Evolutionary conservation across 2,113 vertebrate species (phyloP), one percentile per base, ranked within the genome.

Genomic region (Chaetodon auriga): DNA sequence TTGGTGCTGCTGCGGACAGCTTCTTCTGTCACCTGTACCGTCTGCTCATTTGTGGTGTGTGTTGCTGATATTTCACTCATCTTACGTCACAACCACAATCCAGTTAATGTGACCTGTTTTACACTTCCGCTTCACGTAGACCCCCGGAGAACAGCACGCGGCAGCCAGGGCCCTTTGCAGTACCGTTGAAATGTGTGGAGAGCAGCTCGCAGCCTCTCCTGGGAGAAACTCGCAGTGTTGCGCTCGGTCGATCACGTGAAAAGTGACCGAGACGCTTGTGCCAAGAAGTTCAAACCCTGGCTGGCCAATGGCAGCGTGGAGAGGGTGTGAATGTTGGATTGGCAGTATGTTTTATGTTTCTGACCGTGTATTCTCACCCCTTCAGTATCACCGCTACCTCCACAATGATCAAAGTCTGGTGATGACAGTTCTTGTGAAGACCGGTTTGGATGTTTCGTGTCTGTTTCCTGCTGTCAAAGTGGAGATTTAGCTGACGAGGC

Each of bases 381-480:
- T 57, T 74, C 11, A 65, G 25, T 45, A 18, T 71, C 55, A 68
- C 54, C 83, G 69, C 82, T 83, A 78, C 85, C 76, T 87, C 78
- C n/a, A 36, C 57, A 23, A 11, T 25, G 68, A 79, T 75, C 49
- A n/a, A n/a, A 61, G 63, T 19, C 6, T 16, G n/a, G 62, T 4
- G 41, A 68, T 45, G 38, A 75, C 7, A 12, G 64, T 35, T 49
- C 21, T 75, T 41, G 25, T 55, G 14, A 53, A 58, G 10, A 45
- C 51, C 70, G 18, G n/a, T 21, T 35, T 64, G 69, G 83, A 83
- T 57, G 70, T 82, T 66, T 51, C 19, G 19, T 54, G 13, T 79
- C 76, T 48, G 64, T 53, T 75, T 73, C 25, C 35, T 61, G 53
- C 25, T 36, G 5, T 41, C 53, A 30, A 43, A 53, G 48, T 12